Evolutionary conservation across 2,888 invertebrate genomes (phyloP).

Genomic region (Agrochola circellaris): DNA sequence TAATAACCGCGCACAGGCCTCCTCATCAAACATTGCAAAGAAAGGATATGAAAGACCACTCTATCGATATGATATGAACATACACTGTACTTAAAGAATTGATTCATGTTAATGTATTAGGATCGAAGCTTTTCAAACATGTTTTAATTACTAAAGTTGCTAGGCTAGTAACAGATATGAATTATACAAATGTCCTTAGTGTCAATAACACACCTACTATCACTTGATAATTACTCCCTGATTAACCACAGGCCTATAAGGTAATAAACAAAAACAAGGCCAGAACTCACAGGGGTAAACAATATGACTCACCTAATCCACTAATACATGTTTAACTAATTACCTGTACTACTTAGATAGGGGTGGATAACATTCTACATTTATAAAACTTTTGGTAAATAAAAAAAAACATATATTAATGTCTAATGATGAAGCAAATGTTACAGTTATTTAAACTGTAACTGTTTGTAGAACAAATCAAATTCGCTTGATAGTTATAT

Average conservation of each 20-base stretch:
- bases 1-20: background rate
- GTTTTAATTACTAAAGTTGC: background rate
- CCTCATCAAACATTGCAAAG: background rate
- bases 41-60: background rate
- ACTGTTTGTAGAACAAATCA: background rate
- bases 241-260: slow-evolving; percentile 23
- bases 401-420: background rate
- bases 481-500: background rate
- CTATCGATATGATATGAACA: background rate
- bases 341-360: slow-evolving; percentile 5
- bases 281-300: slow-evolving; percentile 47
- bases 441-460: background rate
- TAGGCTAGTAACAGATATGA: slow-evolving; percentile 3
- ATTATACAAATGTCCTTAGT: slow-evolving; percentile 7
- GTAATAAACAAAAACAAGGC: slow-evolving; percentile 47
- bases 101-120: background rate
- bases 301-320: slow-evolving; percentile 51
- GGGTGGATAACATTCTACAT: slow-evolving; percentile 9
- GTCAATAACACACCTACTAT: slow-evolving; percentile 34
- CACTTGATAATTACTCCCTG: slow-evolving; percentile 37
- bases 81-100: too few species aligned
- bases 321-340: slow-evolving; percentile 35
- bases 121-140: background rate
- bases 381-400: background rate
- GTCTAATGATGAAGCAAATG: background rate